Conservation (phyloP, 2,888 invertebrate genomes). For the Geophilus truncorum region DNA sequence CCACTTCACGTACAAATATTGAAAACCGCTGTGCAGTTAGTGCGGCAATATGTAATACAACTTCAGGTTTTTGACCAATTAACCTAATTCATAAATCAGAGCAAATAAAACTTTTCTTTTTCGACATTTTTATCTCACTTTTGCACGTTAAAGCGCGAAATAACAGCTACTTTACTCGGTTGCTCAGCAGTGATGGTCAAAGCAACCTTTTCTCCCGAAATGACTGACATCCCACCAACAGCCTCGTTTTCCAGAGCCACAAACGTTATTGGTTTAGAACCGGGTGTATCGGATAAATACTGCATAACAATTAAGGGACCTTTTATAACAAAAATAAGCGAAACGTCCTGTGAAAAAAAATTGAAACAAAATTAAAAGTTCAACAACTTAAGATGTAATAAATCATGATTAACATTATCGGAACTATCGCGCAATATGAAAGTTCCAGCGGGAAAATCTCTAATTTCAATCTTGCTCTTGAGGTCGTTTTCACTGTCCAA, state of each 20-base stretch:
- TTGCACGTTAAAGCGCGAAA: conserved; percentile 77
- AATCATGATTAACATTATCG: conserved; percentile 59
- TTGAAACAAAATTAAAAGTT: neutral
- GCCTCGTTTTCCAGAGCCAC: conserved; percentile 81
- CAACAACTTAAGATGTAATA: neutral
- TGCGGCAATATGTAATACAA: conserved; percentile 85
- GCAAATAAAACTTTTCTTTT: no score
- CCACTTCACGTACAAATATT: conserved; percentile 88
- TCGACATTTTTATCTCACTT: no score
- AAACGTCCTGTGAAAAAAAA: conserved; percentile 70
- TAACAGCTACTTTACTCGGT: conserved; percentile 73
- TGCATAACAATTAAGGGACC: conserved; percentile 82
- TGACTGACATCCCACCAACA: conserved; percentile 86
- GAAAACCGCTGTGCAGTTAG: conserved; percentile 84
- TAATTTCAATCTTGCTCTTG: conserved; percentile 69
- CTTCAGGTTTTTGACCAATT: conserved; percentile 59
- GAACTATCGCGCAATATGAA: conserved; percentile 87
- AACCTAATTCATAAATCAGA: no score
- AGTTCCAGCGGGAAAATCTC: conserved; percentile 76
- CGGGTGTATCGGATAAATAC: conserved; percentile 45
- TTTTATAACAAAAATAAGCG: conserved; percentile 78
- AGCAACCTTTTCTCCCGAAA: conserved; percentile 95
- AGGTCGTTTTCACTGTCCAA: conserved; percentile 64
- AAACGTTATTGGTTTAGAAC: neutral
- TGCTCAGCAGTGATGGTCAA: conserved; percentile 87